Conservation (phyloP, 1,140 invertebrate genomes). For the Microplitis mediator region DNA sequence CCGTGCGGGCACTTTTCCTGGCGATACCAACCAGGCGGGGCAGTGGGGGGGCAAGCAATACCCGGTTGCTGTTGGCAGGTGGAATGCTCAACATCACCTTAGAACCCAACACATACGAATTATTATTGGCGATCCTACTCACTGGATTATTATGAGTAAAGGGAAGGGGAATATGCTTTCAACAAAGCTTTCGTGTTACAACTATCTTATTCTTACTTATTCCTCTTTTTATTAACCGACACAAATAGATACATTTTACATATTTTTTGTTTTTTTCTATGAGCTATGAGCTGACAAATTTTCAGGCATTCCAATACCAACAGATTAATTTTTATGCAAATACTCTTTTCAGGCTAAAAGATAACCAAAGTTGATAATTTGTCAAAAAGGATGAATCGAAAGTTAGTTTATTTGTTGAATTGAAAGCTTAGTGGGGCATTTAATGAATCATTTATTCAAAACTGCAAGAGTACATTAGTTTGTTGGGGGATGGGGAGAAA, state of each 20-base stretch:
- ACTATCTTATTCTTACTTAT: too few species aligned
- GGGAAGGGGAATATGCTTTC: not conserved
- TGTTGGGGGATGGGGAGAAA: not conserved
- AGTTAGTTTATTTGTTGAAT: not conserved
- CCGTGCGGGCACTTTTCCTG: conserved; percentile 58
- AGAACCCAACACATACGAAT: conserved; percentile 44
- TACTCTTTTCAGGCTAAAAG: too few species aligned
- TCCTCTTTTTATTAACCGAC: too few species aligned
- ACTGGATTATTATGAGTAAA: not conserved
- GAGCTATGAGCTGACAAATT: too few species aligned
- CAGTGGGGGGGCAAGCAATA: conserved; percentile 38
- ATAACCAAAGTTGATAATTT: not conserved
- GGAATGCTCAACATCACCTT: conserved; percentile 49
- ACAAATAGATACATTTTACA: too few species aligned
- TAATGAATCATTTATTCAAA: too few species aligned
- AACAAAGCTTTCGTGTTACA: too few species aligned
- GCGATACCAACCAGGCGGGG: conserved; percentile 38
- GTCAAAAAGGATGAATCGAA: not conserved
- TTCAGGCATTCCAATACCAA: too few species aligned
- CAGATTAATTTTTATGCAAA: too few species aligned
- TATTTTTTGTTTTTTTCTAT: too few species aligned
- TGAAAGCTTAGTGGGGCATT: too few species aligned
- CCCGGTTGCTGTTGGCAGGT: conserved; percentile 54
- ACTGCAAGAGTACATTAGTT: not conserved
- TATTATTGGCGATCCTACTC: conserved; percentile 42